Evolutionary conservation across 2,888 invertebrate genomes (phyloP), one percentile per base, ranked within the genome.

Genomic region (Sussaba pulchella): DNA sequence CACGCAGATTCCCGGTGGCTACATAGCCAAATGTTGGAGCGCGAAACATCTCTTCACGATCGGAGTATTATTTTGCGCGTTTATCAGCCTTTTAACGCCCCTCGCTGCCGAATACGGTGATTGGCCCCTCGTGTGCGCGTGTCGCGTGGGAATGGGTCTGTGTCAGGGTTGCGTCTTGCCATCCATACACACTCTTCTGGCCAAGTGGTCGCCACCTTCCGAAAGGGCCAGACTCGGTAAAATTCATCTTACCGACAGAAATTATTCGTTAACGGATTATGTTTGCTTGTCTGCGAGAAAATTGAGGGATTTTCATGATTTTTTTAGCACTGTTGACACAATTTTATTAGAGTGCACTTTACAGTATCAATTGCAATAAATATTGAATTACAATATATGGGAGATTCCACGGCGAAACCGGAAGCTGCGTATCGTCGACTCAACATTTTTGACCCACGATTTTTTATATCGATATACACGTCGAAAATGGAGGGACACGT

Each of bases 131-230:
- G 94, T 96, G 0, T 95, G 96, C 85, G 93, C 92, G 0, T 94
- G 95, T 77, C 93, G 98, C 67, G 94, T 96, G 0, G 87, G 96
- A 0, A 96, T 96, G 91, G 98, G 98, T 0, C 92, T 97, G 3
- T 94, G 94, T 0, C 96, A 97, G 90, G 95, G 96, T 0, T 95
- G 95, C 83, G 93, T 96, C 14, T 95, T 95, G 88, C 96, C 97
- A 0, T 94, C 95, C 71, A 93, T 95, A 64, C 96, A 96, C 85
- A 95, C 95, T 5, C 92, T 96, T 12, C 91, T 97, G 69, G 95
- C 96, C n/a, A 96, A 96, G 90, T 97, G 97, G 97, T 95, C 93
- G 0, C 94, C 94, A 0, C 87, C 94, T 0, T 90, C 92, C 36
- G 95, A 95, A 85, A 93, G 94, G 82, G 93, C 94, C 52, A 88